Evolutionary conservation across 2,888 invertebrate genomes (phyloP), one percentile per base, ranked within the genome.

Genomic region (Lypha dubia): DNA sequence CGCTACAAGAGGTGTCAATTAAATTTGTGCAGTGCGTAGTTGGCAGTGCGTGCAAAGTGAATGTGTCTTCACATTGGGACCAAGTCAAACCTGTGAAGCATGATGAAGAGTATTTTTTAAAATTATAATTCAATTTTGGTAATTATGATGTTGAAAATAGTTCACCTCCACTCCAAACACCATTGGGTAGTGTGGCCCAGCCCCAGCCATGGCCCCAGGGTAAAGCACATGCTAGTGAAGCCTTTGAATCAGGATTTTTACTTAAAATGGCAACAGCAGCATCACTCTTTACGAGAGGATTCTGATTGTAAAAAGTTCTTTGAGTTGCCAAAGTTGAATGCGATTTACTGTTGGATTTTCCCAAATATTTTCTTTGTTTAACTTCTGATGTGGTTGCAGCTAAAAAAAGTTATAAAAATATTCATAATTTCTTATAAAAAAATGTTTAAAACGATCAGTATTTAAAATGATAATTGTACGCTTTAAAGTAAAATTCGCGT

Each of bases 201-300:
- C 95, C 95, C 95, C 95, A 95, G 62, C 95, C 95, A 88, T 95
- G 95, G 5, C 95, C 95, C 95, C 95, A 96, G 65, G 91, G 92
- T 70, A 92, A 85, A 0, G 89, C 91, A 74, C 92, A 92, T 28
- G 92, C 92, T 74, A 92, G 85, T 28, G 92, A 91, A 13, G 91
- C 92, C 84, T 90, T 92, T 1, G 92, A 91, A 80, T 92, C 92
- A 13, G 91, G 88, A 83, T 91, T 92, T 90, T 92, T 92, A 87
- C 92, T 92, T n/a, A 92, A 87, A 77, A 92, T 90, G 22, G 92
- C 92, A 32, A 92, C 92, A 13, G 92, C 92, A 17, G 92, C 92
- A 87, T 92, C 92, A 82, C 92, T 92, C 83, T 91, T 92, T 0
- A 92, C 90, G 70, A 91, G 84, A 38, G 92, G 91, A 89, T 92